Evolutionary conservation across 2,113 vertebrate genomes (phyloP).

Genomic region (Himantopus leucocephalus): DNA sequence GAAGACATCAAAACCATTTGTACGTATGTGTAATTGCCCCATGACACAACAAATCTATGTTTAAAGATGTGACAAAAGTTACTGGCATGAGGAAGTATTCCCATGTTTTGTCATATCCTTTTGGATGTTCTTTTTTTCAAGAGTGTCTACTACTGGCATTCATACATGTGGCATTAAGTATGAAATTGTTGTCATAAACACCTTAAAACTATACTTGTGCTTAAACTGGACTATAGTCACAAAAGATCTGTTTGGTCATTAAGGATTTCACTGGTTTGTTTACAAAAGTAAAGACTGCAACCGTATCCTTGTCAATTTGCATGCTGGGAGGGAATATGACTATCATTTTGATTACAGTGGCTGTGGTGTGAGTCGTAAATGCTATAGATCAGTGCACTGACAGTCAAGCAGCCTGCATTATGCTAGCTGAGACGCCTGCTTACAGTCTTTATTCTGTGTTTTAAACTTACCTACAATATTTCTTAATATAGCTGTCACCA

Average conservation of each 20-base stretch:
- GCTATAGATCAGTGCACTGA: background rate
- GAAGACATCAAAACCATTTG: slow-evolving; percentile 13
- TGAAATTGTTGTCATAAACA: background rate
- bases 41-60: background rate
- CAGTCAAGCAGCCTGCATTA: background rate
- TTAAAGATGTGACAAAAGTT: background rate
- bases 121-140: background rate
- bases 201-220: background rate
- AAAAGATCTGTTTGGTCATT: background rate
- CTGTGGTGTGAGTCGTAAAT: background rate
- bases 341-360: background rate
- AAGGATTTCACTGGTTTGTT: background rate
- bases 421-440: background rate
- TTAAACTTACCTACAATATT: background rate
- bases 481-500: background rate
- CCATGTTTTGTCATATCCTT: background rate
- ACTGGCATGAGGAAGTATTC: background rate
- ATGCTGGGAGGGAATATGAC: background rate
- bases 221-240: background rate
- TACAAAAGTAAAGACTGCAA: background rate
- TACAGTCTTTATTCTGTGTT: background rate
- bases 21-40: background rate
- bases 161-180: background rate
- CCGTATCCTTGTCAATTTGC: background rate
- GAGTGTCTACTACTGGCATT: background rate